Percentiles rank a stretch among this genome's conserved stretches.
phyloP scores from a whole-genome alignment of 2,888 invertebrate species.

The Cantharis flavilabris region DNA sequence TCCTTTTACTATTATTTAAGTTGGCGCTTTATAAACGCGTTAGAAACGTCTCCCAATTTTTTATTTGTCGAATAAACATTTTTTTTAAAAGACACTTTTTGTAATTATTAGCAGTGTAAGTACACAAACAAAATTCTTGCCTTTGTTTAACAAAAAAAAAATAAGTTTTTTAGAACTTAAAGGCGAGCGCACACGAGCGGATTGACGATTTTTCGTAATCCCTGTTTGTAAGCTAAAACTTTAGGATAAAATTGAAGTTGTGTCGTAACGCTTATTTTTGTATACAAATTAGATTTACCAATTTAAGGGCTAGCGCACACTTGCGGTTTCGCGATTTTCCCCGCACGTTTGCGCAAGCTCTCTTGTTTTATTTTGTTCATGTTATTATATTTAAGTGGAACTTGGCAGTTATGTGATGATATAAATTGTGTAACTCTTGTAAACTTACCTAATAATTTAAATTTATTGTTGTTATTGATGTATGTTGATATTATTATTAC shows the following conservation, averaged over 20 bases:
- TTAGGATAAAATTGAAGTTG: neutral
- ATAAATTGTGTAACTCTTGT: neutral
- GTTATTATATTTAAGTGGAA: neutral
- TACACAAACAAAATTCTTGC: neutral
- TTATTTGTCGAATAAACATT: neutral
- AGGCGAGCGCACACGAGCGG: neutral
- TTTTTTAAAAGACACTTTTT: neutral
- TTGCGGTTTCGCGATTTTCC: neutral
- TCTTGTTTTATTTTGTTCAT: neutral
- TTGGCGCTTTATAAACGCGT: neutral
- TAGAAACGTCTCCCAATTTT: neutral
- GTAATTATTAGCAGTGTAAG: neutral
- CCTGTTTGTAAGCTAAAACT: neutral
- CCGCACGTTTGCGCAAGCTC: neutral
- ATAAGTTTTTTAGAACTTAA: neutral
- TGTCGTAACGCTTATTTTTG: neutral
- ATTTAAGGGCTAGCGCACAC: neutral
- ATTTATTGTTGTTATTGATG: constrained; percentile 1
- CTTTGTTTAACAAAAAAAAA: neutral
- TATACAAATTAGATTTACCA: neutral
- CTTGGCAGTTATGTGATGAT: neutral
- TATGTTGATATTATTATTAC: neutral
- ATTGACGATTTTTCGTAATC: neutral
- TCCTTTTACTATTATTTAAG: neutral
- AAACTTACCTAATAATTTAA: neutral